Evolutionary conservation across 2,113 vertebrate genomes (phyloP).

Genomic region (Anser brachyrhynchus): DNA sequence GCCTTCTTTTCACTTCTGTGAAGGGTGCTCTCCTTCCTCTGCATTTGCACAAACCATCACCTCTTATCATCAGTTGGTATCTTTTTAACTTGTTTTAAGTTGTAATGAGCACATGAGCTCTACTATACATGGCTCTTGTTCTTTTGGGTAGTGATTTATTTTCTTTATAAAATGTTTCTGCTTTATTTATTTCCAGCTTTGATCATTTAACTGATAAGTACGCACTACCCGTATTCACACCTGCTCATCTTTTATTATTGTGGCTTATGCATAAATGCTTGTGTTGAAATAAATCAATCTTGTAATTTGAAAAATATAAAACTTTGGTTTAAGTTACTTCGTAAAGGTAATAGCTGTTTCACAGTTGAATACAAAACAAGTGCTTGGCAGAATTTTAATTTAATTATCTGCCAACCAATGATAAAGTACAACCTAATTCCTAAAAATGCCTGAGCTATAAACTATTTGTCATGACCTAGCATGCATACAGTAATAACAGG

Average conservation of each 20-base stretch:
- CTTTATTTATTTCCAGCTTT: constrained; percentile 45
- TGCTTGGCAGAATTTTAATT: constrained; percentile 42
- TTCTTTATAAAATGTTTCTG: neutral
- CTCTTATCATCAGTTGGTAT: neutral
- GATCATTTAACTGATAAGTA: constrained; percentile 48
- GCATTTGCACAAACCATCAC: neutral
- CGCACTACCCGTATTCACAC: constrained; percentile 28
- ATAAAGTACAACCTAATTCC: constrained; percentile 44
- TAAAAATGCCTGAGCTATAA: constrained; percentile 16
- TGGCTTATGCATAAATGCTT: constrained; percentile 44
- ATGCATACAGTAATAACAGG: constrained; percentile 69
- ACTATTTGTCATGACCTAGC: constrained; percentile 51
- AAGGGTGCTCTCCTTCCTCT: neutral
- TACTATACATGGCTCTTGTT: neutral
- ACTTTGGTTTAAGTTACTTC: constrained; percentile 52
- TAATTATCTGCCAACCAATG: constrained; percentile 48
- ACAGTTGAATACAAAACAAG: constrained; percentile 16
- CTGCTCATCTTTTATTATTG: constrained; percentile 43
- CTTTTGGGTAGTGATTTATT: neutral
- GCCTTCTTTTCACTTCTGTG: neutral
- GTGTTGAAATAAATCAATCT: constrained; percentile 39
- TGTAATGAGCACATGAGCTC: neutral
- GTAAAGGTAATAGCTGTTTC: constrained; percentile 51
- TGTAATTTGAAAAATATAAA: constrained; percentile 58
- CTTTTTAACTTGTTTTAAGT: neutral